Evolutionary conservation across 2,113 vertebrate species (phyloP), one percentile per base, ranked within the genome.

Genomic region (Corythaeola cristata): DNA sequence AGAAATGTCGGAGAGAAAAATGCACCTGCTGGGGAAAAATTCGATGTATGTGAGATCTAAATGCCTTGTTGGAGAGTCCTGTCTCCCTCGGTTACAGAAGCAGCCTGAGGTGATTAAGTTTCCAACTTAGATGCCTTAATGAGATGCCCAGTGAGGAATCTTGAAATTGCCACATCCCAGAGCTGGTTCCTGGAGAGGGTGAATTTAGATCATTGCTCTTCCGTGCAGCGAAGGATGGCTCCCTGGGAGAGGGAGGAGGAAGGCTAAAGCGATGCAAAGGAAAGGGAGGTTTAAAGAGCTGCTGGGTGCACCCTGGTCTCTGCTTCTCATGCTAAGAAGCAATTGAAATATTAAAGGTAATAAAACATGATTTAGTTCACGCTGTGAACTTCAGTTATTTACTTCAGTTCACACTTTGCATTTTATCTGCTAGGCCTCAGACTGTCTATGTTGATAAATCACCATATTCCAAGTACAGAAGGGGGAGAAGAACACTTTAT

Each of bases 271-370:
- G 2, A 41, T 23, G 9, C 62, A 44, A 45, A 80, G 27, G 33
- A 79, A 69, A 68, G 19, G 58, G 74, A 85, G 17, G 52, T 89
- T 87, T 83, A 62, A 45, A 33, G 28, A 90, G 71, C 63, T 79
- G 69, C 90, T 81, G 69, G 73, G 80, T 37, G 9, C 49, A 69
- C 23, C 35, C 75, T 79, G 72, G 15, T 87, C 50, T 75, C 93
- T 88, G 81, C 86, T 96, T 94, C 76, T 95, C 53, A 82, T 90
- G 90, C 85, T 93, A 96, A 97, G 92, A 91, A 94, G 68, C 95
- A 95, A 96, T 76, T 97, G 93, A 96, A 97, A 95, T 97, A 95
- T 95, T 96, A 97, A 96, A 95, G 85, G 85, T 94, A 95, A 95
- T 96, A 96, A 97, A 97, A 94, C 2, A 26, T 97, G 86, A 97